A percentile compares a stretch with the other conserved stretches of the same genome.
Conservation (phyloP, 2,888 invertebrate genomes). For the Zygaena filipendulae region DNA sequence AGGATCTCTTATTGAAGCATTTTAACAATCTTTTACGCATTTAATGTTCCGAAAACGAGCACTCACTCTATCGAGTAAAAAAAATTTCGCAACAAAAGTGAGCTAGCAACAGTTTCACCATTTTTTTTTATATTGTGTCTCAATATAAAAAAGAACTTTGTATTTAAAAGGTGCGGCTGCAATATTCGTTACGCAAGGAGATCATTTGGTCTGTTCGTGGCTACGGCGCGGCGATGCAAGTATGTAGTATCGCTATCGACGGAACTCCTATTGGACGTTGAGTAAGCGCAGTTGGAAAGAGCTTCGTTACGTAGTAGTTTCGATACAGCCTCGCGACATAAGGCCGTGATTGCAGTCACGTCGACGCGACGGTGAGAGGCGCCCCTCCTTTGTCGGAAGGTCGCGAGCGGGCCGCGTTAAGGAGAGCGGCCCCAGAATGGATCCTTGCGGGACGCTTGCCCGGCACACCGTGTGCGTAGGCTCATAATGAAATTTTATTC, state of each 20-base stretch:
- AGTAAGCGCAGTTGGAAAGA: constrained; percentile 60
- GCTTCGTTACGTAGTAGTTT: constrained; percentile 64
- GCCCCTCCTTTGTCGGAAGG: constrained; percentile 63
- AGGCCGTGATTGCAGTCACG: constrained; percentile 67
- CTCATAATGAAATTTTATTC: too few species aligned
- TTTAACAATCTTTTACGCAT: too few species aligned
- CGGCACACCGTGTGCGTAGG: too few species aligned
- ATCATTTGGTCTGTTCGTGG: constrained; percentile 56
- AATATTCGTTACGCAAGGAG: constrained; percentile 52
- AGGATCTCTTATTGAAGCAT: too few species aligned
- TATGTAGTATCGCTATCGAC: constrained; percentile 59
- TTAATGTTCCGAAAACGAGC: too few species aligned
- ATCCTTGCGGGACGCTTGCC: constrained; percentile 52
- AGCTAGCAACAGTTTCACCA: constrained; percentile 28
- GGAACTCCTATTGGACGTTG: constrained; percentile 58
- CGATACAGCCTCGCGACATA: constrained; percentile 65
- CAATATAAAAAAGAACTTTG: constrained; percentile 50
- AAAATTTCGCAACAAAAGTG: constrained; percentile 33
- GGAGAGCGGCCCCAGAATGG: constrained; percentile 61
- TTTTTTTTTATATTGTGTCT: constrained; percentile 36
- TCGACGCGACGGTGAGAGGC: constrained; percentile 60
- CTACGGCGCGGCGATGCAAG: constrained; percentile 41
- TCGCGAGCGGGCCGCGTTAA: constrained; percentile 47
- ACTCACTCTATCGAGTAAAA: too few species aligned
- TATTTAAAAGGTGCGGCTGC: constrained; percentile 52